These are phyloP conservation scores for Cyanoramphus novaezelandiae DNA, from an alignment of 2,113 vertebrate species.

Conservation along the genomic window DNA sequence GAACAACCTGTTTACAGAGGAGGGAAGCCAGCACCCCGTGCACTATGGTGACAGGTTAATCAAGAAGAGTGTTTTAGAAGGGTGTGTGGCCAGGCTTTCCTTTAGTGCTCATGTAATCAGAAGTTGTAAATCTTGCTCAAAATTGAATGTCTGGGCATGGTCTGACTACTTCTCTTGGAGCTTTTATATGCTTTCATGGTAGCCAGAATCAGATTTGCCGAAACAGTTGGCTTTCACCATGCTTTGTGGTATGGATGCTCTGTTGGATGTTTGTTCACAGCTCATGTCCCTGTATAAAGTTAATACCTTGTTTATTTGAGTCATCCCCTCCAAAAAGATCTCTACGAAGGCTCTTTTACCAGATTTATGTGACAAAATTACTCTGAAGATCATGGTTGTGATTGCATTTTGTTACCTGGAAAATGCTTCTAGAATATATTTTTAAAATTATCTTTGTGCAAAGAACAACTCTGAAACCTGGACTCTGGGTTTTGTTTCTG, in stretches of 20 bases:
- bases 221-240: neutral
- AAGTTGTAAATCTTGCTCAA: neutral
- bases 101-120: neutral
- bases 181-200: neutral
- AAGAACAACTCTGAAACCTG: neutral
- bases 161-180: neutral
- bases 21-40: fast-evolving
- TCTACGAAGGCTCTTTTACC: neutral
- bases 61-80: neutral
- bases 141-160: neutral
- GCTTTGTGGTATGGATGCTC: neutral
- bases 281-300: neutral
- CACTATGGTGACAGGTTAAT: neutral
- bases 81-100: neutral
- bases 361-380: neutral
- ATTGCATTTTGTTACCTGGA: neutral
- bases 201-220: neutral
- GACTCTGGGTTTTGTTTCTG: neutral
- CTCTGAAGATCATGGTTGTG: neutral
- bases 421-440: neutral
- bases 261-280: neutral
- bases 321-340: neutral
- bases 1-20: neutral
- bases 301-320: neutral
- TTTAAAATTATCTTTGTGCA: neutral